phyloP scores from a whole-genome alignment of 1,140 invertebrate genomes.

The Meloidogyne exigua region DNA sequence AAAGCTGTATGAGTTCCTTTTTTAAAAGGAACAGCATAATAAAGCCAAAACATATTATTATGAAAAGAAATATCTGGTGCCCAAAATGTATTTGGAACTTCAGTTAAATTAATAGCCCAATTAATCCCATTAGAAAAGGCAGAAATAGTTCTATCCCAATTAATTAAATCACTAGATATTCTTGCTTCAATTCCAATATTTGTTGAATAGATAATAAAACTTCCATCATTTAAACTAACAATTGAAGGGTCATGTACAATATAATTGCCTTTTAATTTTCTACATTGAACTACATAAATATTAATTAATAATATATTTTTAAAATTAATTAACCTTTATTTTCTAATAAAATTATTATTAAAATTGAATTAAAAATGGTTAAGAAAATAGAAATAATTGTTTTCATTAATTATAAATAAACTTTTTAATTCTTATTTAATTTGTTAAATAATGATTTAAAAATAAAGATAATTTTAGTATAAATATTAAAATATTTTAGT shows the following conservation, averaged over 20 bases:
- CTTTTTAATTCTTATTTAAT: too few species aligned
- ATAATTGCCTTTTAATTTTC: background rate
- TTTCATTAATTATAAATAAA: too few species aligned
- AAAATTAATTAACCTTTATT: too few species aligned
- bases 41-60: constrained; percentile 10
- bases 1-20: background rate
- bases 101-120: constrained; percentile 7
- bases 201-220: constrained; percentile 8
- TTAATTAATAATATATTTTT: too few species aligned
- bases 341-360: too few species aligned
- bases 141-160: background rate
- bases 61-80: constrained; percentile 12
- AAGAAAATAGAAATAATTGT: too few species aligned
- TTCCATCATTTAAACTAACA: background rate
- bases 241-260: constrained; percentile 14
- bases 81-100: background rate
- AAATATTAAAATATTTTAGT: too few species aligned
- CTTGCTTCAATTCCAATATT: constrained; percentile 18
- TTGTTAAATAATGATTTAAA: too few species aligned
- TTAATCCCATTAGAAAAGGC: constrained; percentile 16
- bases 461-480: too few species aligned
- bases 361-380: too few species aligned
- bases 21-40: constrained; percentile 3
- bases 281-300: background rate
- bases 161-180: background rate